Evolutionary conservation across 2,113 vertebrate species (phyloP).

Genomic region (Aplodontia rufa): DNA sequence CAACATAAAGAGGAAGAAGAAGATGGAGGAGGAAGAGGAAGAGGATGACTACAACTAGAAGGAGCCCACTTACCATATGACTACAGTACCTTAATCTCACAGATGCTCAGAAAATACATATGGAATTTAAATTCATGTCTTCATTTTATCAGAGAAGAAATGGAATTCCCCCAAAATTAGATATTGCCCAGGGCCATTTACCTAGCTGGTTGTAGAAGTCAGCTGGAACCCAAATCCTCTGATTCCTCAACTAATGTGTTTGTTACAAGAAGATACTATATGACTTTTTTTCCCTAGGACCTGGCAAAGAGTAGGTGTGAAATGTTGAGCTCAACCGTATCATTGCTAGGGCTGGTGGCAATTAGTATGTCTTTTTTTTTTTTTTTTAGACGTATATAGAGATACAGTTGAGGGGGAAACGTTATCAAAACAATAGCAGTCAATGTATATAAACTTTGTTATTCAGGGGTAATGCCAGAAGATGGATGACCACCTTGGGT

Average conservation of each 20-base stretch:
- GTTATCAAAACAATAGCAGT: too few species aligned
- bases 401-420: too few species aligned
- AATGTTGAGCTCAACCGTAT: background rate
- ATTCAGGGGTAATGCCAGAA: too few species aligned
- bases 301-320: background rate
- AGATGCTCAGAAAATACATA: background rate
- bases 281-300: background rate
- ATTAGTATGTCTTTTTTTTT: conserved; percentile 3
- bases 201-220: background rate
- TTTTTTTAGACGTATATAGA: too few species aligned
- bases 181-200: background rate
- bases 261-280: background rate
- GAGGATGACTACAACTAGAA: too few species aligned
- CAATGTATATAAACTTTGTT: too few species aligned
- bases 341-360: too few species aligned
- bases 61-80: too few species aligned
- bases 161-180: background rate
- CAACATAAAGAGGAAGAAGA: background rate
- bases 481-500: too few species aligned
- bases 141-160: background rate
- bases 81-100: too few species aligned
- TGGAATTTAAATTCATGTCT: background rate
- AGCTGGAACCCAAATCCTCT: background rate
- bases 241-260: background rate
- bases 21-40: too few species aligned